phyloP scores from a whole-genome alignment of 2,797 vertebrate genomes.

The Oryzias dopingdopingensis region DNA sequence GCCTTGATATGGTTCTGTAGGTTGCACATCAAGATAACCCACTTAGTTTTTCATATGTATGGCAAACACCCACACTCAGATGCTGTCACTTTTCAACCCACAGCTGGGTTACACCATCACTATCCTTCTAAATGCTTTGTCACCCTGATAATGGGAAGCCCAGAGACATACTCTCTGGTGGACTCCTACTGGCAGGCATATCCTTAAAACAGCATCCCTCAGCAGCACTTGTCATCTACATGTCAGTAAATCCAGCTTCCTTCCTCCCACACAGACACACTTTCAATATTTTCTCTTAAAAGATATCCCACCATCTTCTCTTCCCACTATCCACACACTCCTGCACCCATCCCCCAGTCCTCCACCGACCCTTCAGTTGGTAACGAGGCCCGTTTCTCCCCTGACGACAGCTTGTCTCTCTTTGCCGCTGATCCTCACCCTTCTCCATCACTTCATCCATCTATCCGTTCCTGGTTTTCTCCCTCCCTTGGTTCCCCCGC shows the following conservation, averaged over 20 bases:
- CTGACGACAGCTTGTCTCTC: constrained; percentile 46
- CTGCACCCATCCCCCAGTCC: constrained; percentile 7
- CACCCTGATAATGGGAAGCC: constrained; percentile 46
- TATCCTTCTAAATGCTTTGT: constrained; percentile 40
- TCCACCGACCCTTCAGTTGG: constrained; percentile 35
- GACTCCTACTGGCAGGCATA: constrained; percentile 51
- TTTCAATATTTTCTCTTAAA: constrained; percentile 14
- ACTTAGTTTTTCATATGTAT: not conserved
- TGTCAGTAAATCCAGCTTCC: constrained; percentile 46
- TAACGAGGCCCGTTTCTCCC: constrained; percentile 58
- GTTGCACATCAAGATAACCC: no score
- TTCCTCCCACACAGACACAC: constrained; percentile 37
- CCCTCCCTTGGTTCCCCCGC: not conserved
- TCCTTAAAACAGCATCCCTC: constrained; percentile 56
- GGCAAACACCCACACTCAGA: constrained; percentile 11
- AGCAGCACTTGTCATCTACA: constrained; percentile 58
- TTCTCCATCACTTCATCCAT: constrained; percentile 18
- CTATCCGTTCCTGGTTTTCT: constrained; percentile 16
- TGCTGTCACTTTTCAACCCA: constrained; percentile 29
- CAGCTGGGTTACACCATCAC: constrained; percentile 35
- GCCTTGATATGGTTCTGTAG: no score
- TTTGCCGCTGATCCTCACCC: constrained; percentile 52
- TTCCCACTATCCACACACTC: constrained; percentile 1
- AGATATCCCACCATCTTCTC: constrained; percentile 28
- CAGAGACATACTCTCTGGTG: constrained; percentile 40